A percentile compares a stretch with the other conserved stretches of the same genome.
phyloP scores from a whole-genome alignment of 2,888 invertebrate species.

The Heteromyza rotundicornis region DNA sequence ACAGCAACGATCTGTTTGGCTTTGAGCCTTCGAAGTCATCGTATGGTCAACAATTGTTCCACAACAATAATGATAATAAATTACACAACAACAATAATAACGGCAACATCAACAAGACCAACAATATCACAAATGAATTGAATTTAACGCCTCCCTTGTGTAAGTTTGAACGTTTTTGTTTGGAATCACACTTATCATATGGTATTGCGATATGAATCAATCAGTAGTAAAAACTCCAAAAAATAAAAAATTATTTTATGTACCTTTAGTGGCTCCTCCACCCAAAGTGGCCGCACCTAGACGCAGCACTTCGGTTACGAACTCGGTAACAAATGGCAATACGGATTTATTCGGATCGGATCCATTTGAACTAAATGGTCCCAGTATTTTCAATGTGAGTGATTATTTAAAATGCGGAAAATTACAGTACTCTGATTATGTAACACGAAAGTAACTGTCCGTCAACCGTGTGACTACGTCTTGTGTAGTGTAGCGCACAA shows the following conservation, averaged over 20 bases:
- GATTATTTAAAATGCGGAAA: no score
- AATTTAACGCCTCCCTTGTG: conserved; percentile 71
- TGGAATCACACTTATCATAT: background rate
- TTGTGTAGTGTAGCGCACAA: no score
- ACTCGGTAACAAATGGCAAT: conserved; percentile 58
- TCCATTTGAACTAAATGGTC: conserved; percentile 67
- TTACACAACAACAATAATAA: conserved; percentile 36
- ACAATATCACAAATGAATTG: conserved; percentile 54
- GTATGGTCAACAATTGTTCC: conserved; percentile 64
- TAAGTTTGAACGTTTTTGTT: conserved; percentile 63
- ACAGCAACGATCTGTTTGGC: conserved; percentile 61
- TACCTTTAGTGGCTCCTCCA: conserved; percentile 77
- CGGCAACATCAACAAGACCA: conserved; percentile 40
- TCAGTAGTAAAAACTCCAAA: no score
- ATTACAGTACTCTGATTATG: no score
- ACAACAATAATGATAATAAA: conserved; percentile 55
- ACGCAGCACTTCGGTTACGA: conserved; percentile 50
- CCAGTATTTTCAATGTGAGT: conserved; percentile 59
- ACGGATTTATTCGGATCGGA: conserved; percentile 83
- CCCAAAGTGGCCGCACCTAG: conserved; percentile 76
- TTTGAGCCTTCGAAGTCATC: conserved; percentile 61
- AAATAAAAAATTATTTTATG: no score
- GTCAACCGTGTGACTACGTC: no score
- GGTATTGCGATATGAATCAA: no score
- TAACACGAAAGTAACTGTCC: no score